These are phyloP conservation scores for Aromia moschata DNA, from an alignment of 2,888 invertebrate species.

Conservation along the genomic window DNA sequence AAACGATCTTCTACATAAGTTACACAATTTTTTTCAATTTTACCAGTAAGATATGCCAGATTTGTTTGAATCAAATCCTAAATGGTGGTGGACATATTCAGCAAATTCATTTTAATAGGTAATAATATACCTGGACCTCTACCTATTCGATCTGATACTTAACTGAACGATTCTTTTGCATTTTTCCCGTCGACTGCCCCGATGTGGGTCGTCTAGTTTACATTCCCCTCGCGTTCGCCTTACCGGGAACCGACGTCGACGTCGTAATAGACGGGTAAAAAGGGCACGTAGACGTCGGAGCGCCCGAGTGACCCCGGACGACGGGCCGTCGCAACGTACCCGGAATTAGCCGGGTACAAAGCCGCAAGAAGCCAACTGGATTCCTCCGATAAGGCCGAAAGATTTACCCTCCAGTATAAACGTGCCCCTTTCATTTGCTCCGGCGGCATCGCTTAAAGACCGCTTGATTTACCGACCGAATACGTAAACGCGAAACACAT, in stretches of 20 bases:
- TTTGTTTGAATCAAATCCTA: too few relatives aligned
- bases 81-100: too few relatives aligned
- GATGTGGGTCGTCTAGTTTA: too few relatives aligned
- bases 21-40: too few relatives aligned
- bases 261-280: conserved; percentile 19
- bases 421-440: conserved; percentile 57
- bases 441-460: conserved; percentile 53
- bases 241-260: not conserved
- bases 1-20: too few relatives aligned
- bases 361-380: conserved; percentile 59
- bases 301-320: conserved; percentile 45
- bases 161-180: too few relatives aligned
- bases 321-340: conserved; percentile 48
- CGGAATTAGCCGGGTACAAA: conserved; percentile 61
- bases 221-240: too few relatives aligned
- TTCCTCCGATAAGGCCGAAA: conserved; percentile 60
- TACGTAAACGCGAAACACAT: conserved; percentile 56
- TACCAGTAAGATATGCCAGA: too few relatives aligned
- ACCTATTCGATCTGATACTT: too few relatives aligned
- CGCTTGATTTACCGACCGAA: conserved; percentile 56
- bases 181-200: too few relatives aligned
- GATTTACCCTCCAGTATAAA: conserved; percentile 57
- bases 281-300: conserved; percentile 41
- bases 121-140: too few relatives aligned
- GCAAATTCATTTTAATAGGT: too few relatives aligned